Base-by-base conservation (phyloP, 1,140 invertebrate genomes). In the Gonatopus flavifemur region DNA sequence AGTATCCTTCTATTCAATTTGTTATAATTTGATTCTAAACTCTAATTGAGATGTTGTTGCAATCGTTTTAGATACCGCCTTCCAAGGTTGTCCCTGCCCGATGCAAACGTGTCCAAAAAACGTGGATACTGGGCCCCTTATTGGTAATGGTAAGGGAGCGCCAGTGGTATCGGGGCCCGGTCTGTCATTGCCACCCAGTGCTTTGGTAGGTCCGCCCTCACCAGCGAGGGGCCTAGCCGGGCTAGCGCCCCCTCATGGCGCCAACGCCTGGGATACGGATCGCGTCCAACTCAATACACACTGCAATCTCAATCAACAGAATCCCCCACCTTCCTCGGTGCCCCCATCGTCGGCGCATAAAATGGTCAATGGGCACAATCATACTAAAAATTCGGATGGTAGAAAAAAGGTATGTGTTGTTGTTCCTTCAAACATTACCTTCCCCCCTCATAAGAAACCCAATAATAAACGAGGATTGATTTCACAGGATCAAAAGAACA, bases 71-170 rank as follows among this genome's bases (percentile, higher is more conserved):
- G 84, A 85, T 78, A 62, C 79, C 66, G 77, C 81, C 51, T 80
- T 77, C 52, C 84, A 86, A 67, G 82, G 84, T 79, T 91, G 89
- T 79, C 88, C 88, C 64, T 91, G 89, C 82, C 89, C 88, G 79
- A 85, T 90, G 82, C 88, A 90, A 81, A 85, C 89, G 81, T 92
- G 88, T 92, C 89, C 90, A 93, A 93, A 93, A 93, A 93, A 93
- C 90, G 90, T 88, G 86, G 88, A 86, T 92, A 91, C 90, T 92
- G 90, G 90, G 85, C 90, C 90, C 88, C 90, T 89, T 92, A 91
- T 89, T 91, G 89, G 90, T 90, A 87, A 84, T 78, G 76, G 76
- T 78, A 78, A 78, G 76, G 76, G 82, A 81, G 80, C 83, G 83
- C 84, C 85, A 85, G 83, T 85, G 76, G 82, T 84, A 80, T 80